Conservation (phyloP, 2,888 invertebrate species). For the Lasioglossum vierecki region DNA sequence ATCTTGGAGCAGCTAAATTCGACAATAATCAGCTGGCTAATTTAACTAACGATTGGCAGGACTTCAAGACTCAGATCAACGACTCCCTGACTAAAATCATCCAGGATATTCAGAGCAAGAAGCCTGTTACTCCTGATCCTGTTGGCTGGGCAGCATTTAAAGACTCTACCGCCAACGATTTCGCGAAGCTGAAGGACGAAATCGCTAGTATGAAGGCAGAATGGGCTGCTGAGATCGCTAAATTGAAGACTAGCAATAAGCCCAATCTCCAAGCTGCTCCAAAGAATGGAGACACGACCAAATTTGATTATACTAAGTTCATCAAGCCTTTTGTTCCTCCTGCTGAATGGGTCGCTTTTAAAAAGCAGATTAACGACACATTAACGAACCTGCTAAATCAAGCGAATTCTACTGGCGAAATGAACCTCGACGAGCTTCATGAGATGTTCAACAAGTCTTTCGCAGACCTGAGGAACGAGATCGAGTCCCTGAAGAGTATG, state of each 20-base stretch:
- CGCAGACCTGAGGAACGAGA: constrained; percentile 63
- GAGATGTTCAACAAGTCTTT: constrained; percentile 68
- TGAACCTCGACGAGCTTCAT: constrained; percentile 57
- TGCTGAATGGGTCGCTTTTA: constrained; percentile 66
- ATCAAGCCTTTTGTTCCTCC: constrained; percentile 29
- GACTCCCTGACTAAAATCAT: constrained; percentile 54
- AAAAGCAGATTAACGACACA: constrained; percentile 68
- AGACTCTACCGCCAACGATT: constrained; percentile 58
- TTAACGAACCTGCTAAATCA: constrained; percentile 59
- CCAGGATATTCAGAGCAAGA: constrained; percentile 53
- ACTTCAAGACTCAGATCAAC: constrained; percentile 60
- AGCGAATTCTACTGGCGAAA: constrained; percentile 44
- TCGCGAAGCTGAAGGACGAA: constrained; percentile 63
- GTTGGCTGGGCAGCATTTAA: constrained; percentile 61
- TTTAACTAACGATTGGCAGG: constrained; percentile 57
- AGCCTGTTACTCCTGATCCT: constrained; percentile 58
- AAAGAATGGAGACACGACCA: background rate
- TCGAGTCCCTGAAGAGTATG: constrained; percentile 48
- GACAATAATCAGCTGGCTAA: constrained; percentile 34
- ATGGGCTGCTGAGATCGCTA: constrained; percentile 39
- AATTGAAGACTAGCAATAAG: background rate
- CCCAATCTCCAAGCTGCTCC: background rate
- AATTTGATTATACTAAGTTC: constrained; percentile 32
- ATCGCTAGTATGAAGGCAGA: constrained; percentile 59
- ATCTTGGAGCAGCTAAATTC: background rate